These are phyloP conservation scores for Micronycteris hirsuta DNA, from an alignment of 2,113 vertebrate species.

Conservation along the genomic window DNA sequence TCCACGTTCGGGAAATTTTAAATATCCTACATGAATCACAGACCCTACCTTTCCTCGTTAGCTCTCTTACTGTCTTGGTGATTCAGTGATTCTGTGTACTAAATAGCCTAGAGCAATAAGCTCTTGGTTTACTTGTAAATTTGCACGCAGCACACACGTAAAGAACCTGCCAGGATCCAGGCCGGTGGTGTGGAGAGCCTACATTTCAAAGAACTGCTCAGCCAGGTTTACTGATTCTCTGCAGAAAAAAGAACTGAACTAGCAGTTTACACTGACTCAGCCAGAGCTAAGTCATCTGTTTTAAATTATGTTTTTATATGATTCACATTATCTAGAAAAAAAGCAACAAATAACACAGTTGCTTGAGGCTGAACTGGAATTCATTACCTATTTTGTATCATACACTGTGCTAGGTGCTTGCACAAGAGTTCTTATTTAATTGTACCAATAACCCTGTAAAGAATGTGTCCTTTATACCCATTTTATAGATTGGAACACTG, in stretches of 20 bases:
- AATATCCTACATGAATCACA: neutral
- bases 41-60: neutral
- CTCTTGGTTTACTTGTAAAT: neutral
- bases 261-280: neutral
- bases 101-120: neutral
- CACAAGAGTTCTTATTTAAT: neutral
- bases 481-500: neutral
- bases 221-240: neutral
- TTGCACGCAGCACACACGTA: neutral
- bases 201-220: neutral
- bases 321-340: neutral
- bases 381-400: neutral
- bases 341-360: neutral
- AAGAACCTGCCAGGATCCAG: neutral
- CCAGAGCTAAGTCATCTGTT: neutral
- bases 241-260: neutral
- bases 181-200: neutral
- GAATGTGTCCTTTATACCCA: neutral
- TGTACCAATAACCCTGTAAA: neutral
- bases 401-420: neutral
- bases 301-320: neutral
- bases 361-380: neutral
- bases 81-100: neutral
- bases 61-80: neutral
- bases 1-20: neutral